Percentiles rank a stretch among this genome's conserved stretches.
Evolutionary conservation across 2,797 vertebrate genomes (phyloP).

Genomic region (Octomys mimax): DNA sequence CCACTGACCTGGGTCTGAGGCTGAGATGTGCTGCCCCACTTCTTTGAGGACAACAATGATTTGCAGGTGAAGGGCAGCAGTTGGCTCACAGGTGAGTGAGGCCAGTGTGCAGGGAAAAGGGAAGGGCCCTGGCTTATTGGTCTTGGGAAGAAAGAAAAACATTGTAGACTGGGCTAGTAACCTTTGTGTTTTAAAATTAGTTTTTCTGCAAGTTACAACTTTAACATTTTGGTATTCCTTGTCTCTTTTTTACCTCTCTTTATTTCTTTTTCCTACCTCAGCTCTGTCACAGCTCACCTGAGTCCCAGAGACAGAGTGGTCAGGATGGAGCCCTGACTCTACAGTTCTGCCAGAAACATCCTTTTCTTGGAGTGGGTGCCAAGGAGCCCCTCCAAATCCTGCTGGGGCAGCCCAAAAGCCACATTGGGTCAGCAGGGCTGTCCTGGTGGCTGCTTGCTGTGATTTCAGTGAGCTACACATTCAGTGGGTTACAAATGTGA

Average conservation of each 20-base stretch:
- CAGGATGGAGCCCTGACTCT: too few relatives aligned
- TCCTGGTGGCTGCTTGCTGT: background rate
- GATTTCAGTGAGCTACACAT: background rate
- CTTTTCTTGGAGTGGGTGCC: background rate
- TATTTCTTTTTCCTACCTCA: background rate
- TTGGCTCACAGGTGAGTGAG: background rate
- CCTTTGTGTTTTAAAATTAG: background rate
- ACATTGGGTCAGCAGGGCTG: background rate
- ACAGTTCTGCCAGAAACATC: background rate
- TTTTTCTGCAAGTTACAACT: background rate
- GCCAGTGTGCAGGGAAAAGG: background rate
- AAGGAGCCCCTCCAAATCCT: background rate
- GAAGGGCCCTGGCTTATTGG: background rate
- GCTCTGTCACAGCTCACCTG: background rate
- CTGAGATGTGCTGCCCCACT: background rate
- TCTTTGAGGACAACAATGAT: background rate
- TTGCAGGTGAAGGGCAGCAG: background rate
- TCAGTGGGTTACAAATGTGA: background rate
- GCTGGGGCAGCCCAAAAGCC: background rate
- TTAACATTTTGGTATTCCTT: background rate
- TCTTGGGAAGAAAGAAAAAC: background rate
- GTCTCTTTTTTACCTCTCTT: background rate
- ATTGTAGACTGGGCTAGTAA: background rate
- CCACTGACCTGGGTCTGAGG: background rate
- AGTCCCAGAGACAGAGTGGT: background rate